Evolutionary conservation across 2,113 vertebrate genomes (phyloP).

Genomic region (Stercorarius parasiticus): DNA sequence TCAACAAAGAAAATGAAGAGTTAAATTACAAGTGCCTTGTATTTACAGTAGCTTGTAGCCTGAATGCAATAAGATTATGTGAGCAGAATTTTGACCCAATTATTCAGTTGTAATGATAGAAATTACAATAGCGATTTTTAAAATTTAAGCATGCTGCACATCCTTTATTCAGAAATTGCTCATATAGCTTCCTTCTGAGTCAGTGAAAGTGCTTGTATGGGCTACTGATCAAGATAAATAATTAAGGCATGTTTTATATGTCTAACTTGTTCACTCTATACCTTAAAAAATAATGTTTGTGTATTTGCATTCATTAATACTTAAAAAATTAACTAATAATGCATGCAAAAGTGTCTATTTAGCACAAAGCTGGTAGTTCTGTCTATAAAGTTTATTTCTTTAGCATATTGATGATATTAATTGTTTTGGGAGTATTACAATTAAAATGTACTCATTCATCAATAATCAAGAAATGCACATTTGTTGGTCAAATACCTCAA

Average conservation of each 20-base stretch:
- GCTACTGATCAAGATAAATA: background rate
- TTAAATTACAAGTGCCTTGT: background rate
- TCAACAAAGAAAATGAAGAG: background rate
- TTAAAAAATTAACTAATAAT: background rate
- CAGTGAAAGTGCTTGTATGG: background rate
- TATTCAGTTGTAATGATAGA: background rate
- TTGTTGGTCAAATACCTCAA: background rate
- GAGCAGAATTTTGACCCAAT: background rate
- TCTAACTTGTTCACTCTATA: background rate
- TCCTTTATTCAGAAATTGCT: background rate
- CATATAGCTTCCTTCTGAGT: background rate
- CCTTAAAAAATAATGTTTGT: background rate
- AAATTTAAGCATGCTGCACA: background rate
- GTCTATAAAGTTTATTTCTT: background rate
- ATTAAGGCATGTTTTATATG: background rate
- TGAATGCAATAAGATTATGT: background rate
- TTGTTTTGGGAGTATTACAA: background rate
- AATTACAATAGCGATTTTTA: background rate
- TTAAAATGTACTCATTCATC: background rate
- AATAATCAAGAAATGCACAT: background rate
- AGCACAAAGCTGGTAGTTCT: background rate
- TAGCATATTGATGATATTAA: background rate
- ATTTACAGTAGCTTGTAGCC: background rate
- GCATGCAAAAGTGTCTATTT: background rate
- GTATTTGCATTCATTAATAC: background rate